Evolutionary conservation across 2,888 invertebrate species (phyloP), one percentile per base, ranked within the genome.

Genomic region (Fragum whitleyi): DNA sequence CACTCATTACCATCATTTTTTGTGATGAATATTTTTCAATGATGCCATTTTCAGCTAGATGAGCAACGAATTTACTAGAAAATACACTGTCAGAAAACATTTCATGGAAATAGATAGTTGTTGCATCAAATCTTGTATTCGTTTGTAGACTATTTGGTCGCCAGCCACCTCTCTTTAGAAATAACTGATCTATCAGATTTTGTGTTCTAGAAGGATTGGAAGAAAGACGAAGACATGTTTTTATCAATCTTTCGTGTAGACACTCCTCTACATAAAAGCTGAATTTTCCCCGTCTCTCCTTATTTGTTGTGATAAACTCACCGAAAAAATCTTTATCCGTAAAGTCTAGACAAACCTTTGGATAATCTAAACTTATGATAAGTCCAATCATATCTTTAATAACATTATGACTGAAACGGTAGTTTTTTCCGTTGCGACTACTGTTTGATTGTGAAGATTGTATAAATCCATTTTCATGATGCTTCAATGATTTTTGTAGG

Each of bases 321-420:
- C 76, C n/a, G 0, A 82, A 32, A 51, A 82, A 82, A 32, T 73
- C 76, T 36, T 69, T 59, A 9, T 59, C 47, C 23, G 74, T 59
- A 76, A 73, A 78, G 16, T 57, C 51, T 7, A 82, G 57, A 16
- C 71, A 32, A 28, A 47, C 78, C 16, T 69, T 59, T 29, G 68
- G 75, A 32, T 73, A 70, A 3, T 78, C 69, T 26, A 78, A 65
- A 9, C 76, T 69, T 5, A 68, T 67, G 7, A 82, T 78, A 28
- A 82, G 61, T 19, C 78, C 82, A 32, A 82, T 57, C 78, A 75
- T 82, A 26, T 82, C 82, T 28, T 68, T 55, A 2, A 79, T 78
- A 2, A 76, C 69, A 26, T 76, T 76, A 61, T 82, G 82, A 21
- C 61, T 71, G 28, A 82, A 79, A 2, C 23, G 42, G 42, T 67